Evolutionary conservation across 2,113 vertebrate species (phyloP).

Genomic region (Hydropotes inermis): DNA sequence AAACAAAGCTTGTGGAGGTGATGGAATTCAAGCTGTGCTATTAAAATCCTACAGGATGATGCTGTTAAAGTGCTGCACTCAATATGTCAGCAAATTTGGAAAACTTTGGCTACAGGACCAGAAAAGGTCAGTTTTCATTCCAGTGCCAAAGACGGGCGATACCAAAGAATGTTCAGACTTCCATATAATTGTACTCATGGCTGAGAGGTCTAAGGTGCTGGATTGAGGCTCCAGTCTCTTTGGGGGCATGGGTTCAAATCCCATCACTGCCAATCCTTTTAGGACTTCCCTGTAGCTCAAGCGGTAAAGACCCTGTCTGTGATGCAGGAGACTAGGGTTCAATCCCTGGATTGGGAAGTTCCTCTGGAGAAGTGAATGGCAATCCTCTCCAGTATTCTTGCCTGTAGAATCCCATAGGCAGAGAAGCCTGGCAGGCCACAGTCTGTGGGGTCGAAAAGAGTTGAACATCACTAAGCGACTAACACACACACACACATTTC

Average conservation of each 20-base stretch:
- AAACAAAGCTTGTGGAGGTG: background rate
- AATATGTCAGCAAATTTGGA: background rate
- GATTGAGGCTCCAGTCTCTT: conserved; percentile 81
- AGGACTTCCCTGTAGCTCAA: background rate
- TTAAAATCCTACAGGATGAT: background rate
- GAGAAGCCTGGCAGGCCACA: background rate
- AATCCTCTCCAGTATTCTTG: background rate
- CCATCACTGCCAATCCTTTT: conserved; percentile 78
- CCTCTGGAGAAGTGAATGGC: background rate
- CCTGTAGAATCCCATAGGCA: background rate
- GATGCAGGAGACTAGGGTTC: background rate
- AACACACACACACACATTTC: background rate
- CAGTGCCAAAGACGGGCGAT: background rate
- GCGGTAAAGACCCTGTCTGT: background rate
- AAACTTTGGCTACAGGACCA: background rate
- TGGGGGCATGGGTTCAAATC: conserved; percentile 82
- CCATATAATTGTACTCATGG: conserved; percentile 30
- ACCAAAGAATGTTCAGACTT: background rate
- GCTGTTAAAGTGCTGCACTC: background rate
- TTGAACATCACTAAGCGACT: background rate
- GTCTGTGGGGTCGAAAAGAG: background rate
- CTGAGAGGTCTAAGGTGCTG: conserved; percentile 81
- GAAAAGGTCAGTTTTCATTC: background rate
- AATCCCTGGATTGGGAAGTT: background rate
- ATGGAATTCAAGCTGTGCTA: background rate